Conservation (phyloP, 1,140 invertebrate genomes). For the Diachasma alloeum region DNA sequence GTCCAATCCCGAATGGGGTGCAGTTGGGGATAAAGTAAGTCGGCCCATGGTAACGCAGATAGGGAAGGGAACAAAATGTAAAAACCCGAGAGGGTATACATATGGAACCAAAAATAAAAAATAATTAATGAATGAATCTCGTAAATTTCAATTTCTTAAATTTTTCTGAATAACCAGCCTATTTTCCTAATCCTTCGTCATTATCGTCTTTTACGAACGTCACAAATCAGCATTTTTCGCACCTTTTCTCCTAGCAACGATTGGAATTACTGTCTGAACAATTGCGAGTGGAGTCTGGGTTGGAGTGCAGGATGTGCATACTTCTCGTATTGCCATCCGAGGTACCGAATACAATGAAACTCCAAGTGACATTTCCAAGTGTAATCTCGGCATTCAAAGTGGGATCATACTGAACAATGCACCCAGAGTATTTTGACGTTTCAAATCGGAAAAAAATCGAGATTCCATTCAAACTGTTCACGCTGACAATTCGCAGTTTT, state of each 20-base stretch:
- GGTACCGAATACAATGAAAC: slow-evolving; percentile 10
- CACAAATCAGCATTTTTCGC: neutral
- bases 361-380: slow-evolving; percentile 21
- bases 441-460: neutral
- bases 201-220: too few relatives aligned
- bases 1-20: too few relatives aligned
- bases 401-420: slow-evolving; percentile 21
- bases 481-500: neutral
- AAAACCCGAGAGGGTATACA: too few relatives aligned
- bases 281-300: neutral
- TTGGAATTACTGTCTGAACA: neutral
- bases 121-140: too few relatives aligned
- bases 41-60: too few relatives aligned
- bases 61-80: too few relatives aligned
- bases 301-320: slow-evolving; percentile 23
- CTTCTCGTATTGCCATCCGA: neutral
- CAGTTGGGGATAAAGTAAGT: too few relatives aligned
- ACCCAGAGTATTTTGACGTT: slow-evolving; percentile 21
- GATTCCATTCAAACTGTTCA: neutral
- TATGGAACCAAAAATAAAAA: too few relatives aligned
- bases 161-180: too few relatives aligned
- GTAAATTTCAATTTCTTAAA: too few relatives aligned
- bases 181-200: too few relatives aligned
- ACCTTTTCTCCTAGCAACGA: neutral
- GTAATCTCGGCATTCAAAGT: slow-evolving; percentile 21